Percentiles rank a stretch among this genome's conserved stretches.
These are phyloP conservation scores for Hipparchia sbordonii DNA, from an alignment of 2,888 invertebrate genomes.

Conservation along the genomic window DNA sequence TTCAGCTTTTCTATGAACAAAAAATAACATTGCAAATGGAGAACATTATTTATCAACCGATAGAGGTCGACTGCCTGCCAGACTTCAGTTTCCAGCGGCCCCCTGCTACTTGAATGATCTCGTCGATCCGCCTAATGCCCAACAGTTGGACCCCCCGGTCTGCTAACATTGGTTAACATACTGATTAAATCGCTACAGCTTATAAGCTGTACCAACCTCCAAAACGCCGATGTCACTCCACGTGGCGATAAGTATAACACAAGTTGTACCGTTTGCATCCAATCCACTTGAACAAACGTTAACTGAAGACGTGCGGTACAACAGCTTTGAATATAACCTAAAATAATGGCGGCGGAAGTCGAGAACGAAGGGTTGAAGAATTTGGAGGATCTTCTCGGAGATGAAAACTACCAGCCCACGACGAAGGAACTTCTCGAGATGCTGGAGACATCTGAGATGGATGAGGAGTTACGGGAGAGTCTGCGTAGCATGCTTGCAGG, in stretches of 20 bases:
- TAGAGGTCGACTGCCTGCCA: too few species aligned
- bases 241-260: slow-evolving; percentile 44
- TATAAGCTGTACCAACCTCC: slow-evolving; percentile 40
- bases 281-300: slow-evolving; percentile 2
- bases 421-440: slow-evolving; percentile 82
- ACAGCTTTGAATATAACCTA: neutral
- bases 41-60: too few species aligned
- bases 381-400: slow-evolving; percentile 55
- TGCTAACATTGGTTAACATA: neutral
- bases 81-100: too few species aligned
- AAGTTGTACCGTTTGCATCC: slow-evolving; percentile 21
- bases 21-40: too few species aligned
- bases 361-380: slow-evolving; percentile 44
- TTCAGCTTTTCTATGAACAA: too few species aligned
- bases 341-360: slow-evolving; percentile 12
- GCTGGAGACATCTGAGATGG: slow-evolving; percentile 82
- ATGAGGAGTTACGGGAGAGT: slow-evolving; percentile 84
- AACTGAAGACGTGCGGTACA: neutral
- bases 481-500: slow-evolving; percentile 78
- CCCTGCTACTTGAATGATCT: too few species aligned
- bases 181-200: neutral
- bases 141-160: too few species aligned
- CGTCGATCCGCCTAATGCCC: too few species aligned
- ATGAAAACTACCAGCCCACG: slow-evolving; percentile 66
- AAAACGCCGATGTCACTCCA: slow-evolving; percentile 53